Conservation (phyloP, 2,888 invertebrate species). For the Troides helena region DNA sequence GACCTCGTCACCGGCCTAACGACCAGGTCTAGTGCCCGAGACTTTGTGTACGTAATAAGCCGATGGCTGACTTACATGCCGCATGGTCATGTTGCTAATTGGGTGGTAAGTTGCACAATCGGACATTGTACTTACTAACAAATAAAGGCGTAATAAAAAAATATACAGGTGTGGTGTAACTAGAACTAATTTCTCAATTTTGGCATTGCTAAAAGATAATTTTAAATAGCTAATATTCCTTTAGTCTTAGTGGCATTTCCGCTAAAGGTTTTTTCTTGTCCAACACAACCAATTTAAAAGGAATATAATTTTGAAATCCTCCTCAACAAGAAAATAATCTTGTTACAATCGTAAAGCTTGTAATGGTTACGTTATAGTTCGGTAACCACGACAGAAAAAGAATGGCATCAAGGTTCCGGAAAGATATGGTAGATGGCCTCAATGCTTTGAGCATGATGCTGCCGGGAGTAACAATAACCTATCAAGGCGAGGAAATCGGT, state of each 20-base stretch:
- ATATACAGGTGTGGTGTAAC: too few relatives aligned
- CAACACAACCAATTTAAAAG: too few relatives aligned
- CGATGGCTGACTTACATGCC: constrained; percentile 82
- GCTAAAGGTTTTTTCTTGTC: too few relatives aligned
- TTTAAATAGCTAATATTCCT: too few relatives aligned
- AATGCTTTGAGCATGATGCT: constrained; percentile 85
- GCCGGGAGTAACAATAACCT: constrained; percentile 88
- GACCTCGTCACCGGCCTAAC: constrained; percentile 75
- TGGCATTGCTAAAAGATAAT: too few relatives aligned
- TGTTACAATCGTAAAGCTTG: too few relatives aligned
- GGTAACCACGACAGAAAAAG: constrained; percentile 86
- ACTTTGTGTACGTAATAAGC: constrained; percentile 70
- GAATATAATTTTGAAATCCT: too few relatives aligned
- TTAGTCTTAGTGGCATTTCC: too few relatives aligned
- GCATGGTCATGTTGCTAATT: constrained; percentile 78
- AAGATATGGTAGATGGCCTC: constrained; percentile 83
- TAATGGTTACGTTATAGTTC: constrained; percentile 60
- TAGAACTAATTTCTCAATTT: too few relatives aligned
- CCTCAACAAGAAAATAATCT: too few relatives aligned
- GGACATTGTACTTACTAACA: too few relatives aligned
- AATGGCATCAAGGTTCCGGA: constrained; percentile 82
- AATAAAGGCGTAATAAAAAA: too few relatives aligned
- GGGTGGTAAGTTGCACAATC: constrained; percentile 80
- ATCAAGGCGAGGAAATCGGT: constrained; percentile 91
- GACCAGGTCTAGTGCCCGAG: constrained; percentile 61